phyloP scores from a whole-genome alignment of 2,888 invertebrate genomes.

The Monochamus alternatus region DNA sequence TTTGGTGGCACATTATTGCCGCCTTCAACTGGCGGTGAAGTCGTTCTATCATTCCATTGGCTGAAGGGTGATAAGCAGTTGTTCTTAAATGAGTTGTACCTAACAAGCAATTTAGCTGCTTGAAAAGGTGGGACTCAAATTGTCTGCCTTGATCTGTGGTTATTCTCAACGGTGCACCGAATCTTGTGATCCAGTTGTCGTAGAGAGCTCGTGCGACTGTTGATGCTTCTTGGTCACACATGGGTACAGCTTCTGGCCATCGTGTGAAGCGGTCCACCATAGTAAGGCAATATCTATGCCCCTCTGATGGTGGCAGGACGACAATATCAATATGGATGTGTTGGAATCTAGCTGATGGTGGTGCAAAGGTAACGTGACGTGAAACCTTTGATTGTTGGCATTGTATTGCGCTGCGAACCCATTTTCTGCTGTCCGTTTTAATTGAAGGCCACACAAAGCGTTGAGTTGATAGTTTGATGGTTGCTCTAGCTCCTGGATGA shows the following conservation, averaged over 20 bases:
- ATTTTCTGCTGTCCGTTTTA: constrained; percentile 62
- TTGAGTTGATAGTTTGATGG: constrained; percentile 58
- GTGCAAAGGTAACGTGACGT: constrained; percentile 50
- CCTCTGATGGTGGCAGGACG: constrained; percentile 50
- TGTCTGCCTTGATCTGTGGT: constrained; percentile 64
- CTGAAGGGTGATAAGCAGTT: constrained; percentile 62
- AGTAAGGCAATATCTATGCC: constrained; percentile 42
- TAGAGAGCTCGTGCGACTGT: constrained; percentile 62
- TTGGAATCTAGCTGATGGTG: constrained; percentile 51
- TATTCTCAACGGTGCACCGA: constrained; percentile 63
- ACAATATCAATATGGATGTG: constrained; percentile 60
- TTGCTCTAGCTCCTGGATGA: constrained; percentile 58
- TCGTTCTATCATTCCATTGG: constrained; percentile 40
- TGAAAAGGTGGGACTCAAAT: constrained; percentile 60
- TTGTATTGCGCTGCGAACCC: constrained; percentile 55
- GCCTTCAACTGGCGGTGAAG: constrained; percentile 49
- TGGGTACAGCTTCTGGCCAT: constrained; percentile 47
- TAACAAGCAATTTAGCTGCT: constrained; percentile 46
- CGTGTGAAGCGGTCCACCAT: constrained; percentile 43
- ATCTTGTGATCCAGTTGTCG: constrained; percentile 67
- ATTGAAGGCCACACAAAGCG: constrained; percentile 67
- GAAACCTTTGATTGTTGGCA: constrained; percentile 64
- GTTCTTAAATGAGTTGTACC: constrained; percentile 55
- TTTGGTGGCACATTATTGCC: constrained; percentile 37
- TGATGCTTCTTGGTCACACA: constrained; percentile 38